phyloP scores from a whole-genome alignment of 2,888 invertebrate species.

The Microctonus hyperodae region DNA sequence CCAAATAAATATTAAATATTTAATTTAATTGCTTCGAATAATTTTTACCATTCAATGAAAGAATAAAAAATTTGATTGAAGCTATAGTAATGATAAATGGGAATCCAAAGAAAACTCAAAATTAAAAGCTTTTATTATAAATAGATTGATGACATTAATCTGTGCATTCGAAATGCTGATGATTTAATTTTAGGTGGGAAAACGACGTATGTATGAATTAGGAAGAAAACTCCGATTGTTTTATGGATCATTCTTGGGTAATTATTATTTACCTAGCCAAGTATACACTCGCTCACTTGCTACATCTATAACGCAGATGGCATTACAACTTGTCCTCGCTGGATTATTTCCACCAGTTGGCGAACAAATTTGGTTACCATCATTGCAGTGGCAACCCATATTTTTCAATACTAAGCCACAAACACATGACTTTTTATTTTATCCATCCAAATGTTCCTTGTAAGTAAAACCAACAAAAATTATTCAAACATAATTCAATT shows the following conservation, averaged over 20 bases:
- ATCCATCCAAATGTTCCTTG: slow-evolving; percentile 52
- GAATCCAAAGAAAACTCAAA: no score
- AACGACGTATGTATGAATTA: slow-evolving; percentile 56
- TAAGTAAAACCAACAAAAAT: slow-evolving; percentile 39
- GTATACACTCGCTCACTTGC: slow-evolving; percentile 63
- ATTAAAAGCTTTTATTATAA: no score
- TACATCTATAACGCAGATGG: slow-evolving; percentile 67
- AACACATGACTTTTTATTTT: slow-evolving; percentile 55
- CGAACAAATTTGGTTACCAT: slow-evolving; percentile 60
- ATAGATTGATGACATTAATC: no score
- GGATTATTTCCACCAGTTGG: slow-evolving; percentile 64
- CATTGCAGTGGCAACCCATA: slow-evolving; percentile 66
- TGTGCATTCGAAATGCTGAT: background rate
- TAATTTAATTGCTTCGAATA: background rate
- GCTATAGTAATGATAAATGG: no score
- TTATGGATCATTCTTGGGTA: slow-evolving; percentile 53
- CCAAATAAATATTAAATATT: background rate
- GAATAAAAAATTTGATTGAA: no score
- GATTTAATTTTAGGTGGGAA: slow-evolving; percentile 50
- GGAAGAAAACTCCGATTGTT: slow-evolving; percentile 54
- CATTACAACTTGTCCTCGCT: slow-evolving; percentile 65
- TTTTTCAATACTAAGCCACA: slow-evolving; percentile 65
- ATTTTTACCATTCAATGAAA: no score
- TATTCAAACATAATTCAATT: no score
- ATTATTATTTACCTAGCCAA: slow-evolving; percentile 47